Evolutionary conservation across 1,140 invertebrate species (phyloP), one percentile per base, ranked within the genome.

Genomic region (Nixonia krombeini): DNA sequence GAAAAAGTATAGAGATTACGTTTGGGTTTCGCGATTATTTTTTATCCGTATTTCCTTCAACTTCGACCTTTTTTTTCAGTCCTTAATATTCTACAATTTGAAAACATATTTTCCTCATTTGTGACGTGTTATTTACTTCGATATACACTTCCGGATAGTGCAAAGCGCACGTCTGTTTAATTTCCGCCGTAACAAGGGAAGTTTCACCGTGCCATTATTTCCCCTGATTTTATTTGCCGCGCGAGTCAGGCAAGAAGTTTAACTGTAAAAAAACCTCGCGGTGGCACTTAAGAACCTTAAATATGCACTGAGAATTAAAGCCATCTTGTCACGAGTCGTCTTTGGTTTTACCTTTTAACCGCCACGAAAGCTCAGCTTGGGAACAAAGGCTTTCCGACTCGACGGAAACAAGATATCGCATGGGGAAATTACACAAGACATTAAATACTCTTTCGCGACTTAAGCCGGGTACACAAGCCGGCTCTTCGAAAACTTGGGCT

Each of bases 251-350:
- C 15, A 37, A 45, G 35, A 42, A 25, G 13, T 46, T 21, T 38
- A n/a, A 37, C 33, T 18, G 26, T 26, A 52, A 46, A 59, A 46
- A 44, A 25, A n/a, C n/a, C n/a, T n/a, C 10, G 16, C 25, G 16
- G 44, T 35, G 1, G n/a, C 35, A 33, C 31, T 57, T 33, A 57
- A 56, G 29, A 40, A 47, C n/a, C 42, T 53, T 57, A 57, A 47
- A 51, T 41, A 57, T 56, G 53, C 33, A 46, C 46, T 47, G 33
- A 7, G 52, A 57, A 65, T 52, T 46, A 38, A 57, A 57, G 16
- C 25, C 37, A 42, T 37, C 44, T 44, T 23, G 40, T 9, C 37
- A 37, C 18, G 10, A 63, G 45, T 45, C 33, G 51, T 46, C 59
- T 51, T 46, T 45, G 38, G 15, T 51, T 50, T 55, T 9, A 21